Conservation (phyloP, 2,888 invertebrate species). For the Drosophila pseudotakahashii region DNA sequence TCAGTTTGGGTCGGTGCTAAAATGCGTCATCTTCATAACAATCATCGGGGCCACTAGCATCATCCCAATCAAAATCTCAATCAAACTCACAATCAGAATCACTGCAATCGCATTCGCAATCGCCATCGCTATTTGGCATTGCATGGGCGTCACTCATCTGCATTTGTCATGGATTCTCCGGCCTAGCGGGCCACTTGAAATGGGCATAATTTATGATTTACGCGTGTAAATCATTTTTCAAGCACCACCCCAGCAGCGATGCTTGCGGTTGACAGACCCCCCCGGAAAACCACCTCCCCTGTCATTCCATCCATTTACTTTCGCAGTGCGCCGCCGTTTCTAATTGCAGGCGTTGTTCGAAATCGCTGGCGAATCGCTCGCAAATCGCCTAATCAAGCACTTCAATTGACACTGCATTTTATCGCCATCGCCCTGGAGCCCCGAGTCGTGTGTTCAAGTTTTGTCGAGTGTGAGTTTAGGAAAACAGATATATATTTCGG, state of each 20-base stretch:
- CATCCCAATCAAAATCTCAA: conserved; percentile 20
- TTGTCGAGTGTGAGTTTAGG: conserved; percentile 15
- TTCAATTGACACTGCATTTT: conserved; percentile 62
- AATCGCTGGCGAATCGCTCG: conserved; percentile 52
- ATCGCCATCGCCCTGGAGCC: conserved; percentile 53
- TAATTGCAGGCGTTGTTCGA: conserved; percentile 68
- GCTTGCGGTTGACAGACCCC: conserved; percentile 57
- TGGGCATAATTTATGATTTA: conserved; percentile 75
- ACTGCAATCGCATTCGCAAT: conserved; percentile 8
- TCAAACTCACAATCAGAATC: conserved; percentile 18
- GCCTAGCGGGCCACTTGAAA: conserved; percentile 58
- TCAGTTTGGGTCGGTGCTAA: not conserved
- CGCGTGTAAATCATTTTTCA: conserved; percentile 76
- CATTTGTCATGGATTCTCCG: conserved; percentile 59
- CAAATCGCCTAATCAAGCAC: conserved; percentile 59
- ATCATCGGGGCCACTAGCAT: conserved; percentile 10
- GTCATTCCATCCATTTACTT: conserved; percentile 46
- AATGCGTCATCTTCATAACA: conserved; percentile 18
- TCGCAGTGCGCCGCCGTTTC: conserved; percentile 60
- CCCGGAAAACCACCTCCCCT: not conserved
- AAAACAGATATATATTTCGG: conserved; percentile 5
- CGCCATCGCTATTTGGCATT: conserved; percentile 15
- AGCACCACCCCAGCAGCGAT: conserved; percentile 48
- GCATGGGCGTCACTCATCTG: conserved; percentile 56
- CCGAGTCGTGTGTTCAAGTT: conserved; percentile 64